phyloP scores from a whole-genome alignment of 1,140 invertebrate genomes.

The Sinella curviseta region DNA sequence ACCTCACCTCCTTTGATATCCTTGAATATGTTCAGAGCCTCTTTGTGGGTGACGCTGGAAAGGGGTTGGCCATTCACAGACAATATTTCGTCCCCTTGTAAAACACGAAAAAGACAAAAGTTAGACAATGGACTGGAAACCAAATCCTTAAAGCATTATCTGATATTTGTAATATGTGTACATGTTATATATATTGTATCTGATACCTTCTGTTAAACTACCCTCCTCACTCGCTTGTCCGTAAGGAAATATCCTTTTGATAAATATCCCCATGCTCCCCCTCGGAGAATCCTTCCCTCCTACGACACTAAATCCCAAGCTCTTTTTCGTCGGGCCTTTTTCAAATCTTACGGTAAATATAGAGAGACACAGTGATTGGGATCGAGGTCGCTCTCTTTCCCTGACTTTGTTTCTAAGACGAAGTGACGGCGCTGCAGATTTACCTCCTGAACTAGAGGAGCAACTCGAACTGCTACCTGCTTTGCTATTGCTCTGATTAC shows the following conservation, averaged over 20 bases:
- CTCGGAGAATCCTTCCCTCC: conserved; percentile 85
- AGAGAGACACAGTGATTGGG: conserved; percentile 51
- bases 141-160: not conserved
- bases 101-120: conserved; percentile 40
- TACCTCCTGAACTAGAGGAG: not conserved
- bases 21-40: conserved; percentile 61
- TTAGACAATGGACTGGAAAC: not conserved
- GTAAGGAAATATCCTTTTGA: conserved; percentile 82
- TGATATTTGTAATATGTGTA: not conserved
- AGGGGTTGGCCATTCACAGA: conserved; percentile 58
- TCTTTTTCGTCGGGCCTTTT: conserved; percentile 81
- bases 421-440: conserved; percentile 35
- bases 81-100: conserved; percentile 61
- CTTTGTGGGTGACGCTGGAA: conserved; percentile 58
- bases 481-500: no score
- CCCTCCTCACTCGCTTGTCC: conserved; percentile 85
- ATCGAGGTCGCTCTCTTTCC: conserved; percentile 33
- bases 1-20: conserved; percentile 59
- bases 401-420: conserved; percentile 43
- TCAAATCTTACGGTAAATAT: conserved; percentile 76
- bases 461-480: not conserved
- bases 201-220: conserved; percentile 73
- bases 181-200: not conserved
- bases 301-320: conserved; percentile 86
- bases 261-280: conserved; percentile 84